A percentile compares a stretch with the other conserved stretches of the same genome.
Conservation (phyloP, 2,113 vertebrate genomes). For the Todiramphus saurophagus region DNA sequence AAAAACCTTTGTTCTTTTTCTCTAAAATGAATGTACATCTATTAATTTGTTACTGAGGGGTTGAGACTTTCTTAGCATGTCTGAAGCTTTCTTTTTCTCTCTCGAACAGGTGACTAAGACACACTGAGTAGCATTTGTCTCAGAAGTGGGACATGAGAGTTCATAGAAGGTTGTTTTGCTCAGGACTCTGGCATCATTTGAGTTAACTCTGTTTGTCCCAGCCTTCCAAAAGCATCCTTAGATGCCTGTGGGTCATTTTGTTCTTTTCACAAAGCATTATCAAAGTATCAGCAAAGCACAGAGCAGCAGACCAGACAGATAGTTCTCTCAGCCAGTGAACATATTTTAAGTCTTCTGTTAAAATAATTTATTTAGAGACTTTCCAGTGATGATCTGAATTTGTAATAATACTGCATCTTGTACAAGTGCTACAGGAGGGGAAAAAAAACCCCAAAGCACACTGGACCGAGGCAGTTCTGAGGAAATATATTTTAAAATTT, state of each 20-base stretch:
- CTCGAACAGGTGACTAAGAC: background rate
- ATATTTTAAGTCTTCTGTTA: background rate
- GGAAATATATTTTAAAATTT: background rate
- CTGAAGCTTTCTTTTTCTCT: background rate
- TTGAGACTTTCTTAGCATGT: background rate
- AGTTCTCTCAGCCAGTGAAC: background rate
- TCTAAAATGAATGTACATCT: background rate
- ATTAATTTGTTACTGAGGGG: background rate
- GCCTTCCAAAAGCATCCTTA: background rate
- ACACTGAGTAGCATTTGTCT: background rate
- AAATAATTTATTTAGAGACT: background rate
- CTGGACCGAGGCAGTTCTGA: background rate
- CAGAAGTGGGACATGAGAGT: background rate
- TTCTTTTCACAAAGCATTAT: background rate
- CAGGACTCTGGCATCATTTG: background rate
- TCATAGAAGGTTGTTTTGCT: background rate
- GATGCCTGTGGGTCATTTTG: background rate
- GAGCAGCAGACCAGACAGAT: background rate
- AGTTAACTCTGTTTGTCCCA: background rate
- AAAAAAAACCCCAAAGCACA: fast-evolving
- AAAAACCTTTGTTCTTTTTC: background rate
- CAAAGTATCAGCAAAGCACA: background rate
- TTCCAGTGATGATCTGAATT: background rate
- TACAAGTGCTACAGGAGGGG: background rate
- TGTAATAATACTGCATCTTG: background rate